Percentiles rank a stretch among this genome's conserved stretches.
Evolutionary conservation across 2,113 vertebrate genomes (phyloP).

Genomic region (Melanerpes aurifrons): DNA sequence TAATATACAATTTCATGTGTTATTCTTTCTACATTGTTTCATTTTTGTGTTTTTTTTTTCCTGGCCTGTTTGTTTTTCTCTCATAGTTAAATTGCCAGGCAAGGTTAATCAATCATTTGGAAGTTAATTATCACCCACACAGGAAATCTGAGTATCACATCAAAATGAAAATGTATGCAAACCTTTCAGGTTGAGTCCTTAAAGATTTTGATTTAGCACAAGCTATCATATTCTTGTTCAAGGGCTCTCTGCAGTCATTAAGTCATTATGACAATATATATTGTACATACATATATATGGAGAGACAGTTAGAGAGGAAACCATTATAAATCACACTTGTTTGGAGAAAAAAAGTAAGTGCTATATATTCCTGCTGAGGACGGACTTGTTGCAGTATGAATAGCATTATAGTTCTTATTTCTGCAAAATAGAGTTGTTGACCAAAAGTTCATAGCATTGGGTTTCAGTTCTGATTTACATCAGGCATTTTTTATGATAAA

Average conservation of each 20-base stretch:
- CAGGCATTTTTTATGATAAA: background rate
- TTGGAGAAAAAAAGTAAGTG: background rate
- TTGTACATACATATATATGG: background rate
- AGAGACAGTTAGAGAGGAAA: background rate
- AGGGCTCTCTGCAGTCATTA: background rate
- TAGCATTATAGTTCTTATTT: background rate
- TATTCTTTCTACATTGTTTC: background rate
- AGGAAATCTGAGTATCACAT: background rate
- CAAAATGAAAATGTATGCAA: background rate
- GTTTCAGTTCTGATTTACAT: background rate
- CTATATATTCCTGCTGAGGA: background rate
- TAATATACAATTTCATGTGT: background rate
- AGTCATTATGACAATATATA: background rate
- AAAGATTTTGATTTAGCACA: background rate
- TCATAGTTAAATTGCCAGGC: background rate
- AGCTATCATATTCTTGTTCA: background rate
- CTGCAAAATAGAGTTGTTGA: background rate
- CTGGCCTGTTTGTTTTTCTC: background rate
- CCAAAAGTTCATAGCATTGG: background rate
- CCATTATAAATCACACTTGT: background rate
- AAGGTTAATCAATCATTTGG: background rate
- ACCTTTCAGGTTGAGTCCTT: background rate
- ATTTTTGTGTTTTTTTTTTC: background rate
- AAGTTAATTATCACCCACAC: background rate
- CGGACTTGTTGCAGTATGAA: background rate